These are phyloP conservation scores for Myotis yumanensis DNA, from an alignment of 2,113 vertebrate species.

Conservation along the genomic window DNA sequence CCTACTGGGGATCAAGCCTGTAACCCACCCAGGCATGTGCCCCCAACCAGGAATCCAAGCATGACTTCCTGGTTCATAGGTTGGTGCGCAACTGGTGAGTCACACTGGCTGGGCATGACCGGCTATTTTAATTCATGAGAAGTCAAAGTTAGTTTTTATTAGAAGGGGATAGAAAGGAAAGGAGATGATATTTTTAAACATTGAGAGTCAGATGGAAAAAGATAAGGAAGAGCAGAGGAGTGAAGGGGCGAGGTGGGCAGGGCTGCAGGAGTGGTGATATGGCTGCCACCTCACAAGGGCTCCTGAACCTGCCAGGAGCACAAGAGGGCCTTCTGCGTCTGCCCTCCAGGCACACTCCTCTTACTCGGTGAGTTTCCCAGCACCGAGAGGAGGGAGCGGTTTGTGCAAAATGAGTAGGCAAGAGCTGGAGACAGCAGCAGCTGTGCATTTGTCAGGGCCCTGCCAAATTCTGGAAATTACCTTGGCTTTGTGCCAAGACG, in stretches of 20 bases:
- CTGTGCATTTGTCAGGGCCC: conserved; percentile 34
- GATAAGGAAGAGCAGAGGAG: neutral
- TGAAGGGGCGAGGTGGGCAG: neutral
- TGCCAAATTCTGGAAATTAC: conserved; percentile 71
- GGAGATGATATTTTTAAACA: neutral
- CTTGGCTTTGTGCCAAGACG: conserved; percentile 61
- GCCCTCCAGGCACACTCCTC: neutral
- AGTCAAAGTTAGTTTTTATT: conserved; percentile 16
- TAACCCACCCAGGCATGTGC: too few relatives aligned
- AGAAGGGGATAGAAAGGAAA: neutral
- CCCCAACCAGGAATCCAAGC: too few relatives aligned
- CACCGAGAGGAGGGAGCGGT: conserved; percentile 44
- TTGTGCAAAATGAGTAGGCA: conserved; percentile 53
- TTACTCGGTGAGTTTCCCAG: conserved; percentile 1
- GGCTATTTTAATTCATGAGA: neutral
- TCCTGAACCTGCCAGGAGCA: too few relatives aligned
- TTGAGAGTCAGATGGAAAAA: neutral
- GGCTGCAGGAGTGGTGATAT: neutral
- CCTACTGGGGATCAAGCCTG: too few relatives aligned
- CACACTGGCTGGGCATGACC: too few relatives aligned
- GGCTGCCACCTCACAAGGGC: neutral
- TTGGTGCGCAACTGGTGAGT: too few relatives aligned
- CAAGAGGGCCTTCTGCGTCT: fast-evolving
- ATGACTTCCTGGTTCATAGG: too few relatives aligned
- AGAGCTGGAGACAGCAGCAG: conserved; percentile 57